Conservation (phyloP, 1,140 invertebrate species). For the Lepidostoma basale region DNA sequence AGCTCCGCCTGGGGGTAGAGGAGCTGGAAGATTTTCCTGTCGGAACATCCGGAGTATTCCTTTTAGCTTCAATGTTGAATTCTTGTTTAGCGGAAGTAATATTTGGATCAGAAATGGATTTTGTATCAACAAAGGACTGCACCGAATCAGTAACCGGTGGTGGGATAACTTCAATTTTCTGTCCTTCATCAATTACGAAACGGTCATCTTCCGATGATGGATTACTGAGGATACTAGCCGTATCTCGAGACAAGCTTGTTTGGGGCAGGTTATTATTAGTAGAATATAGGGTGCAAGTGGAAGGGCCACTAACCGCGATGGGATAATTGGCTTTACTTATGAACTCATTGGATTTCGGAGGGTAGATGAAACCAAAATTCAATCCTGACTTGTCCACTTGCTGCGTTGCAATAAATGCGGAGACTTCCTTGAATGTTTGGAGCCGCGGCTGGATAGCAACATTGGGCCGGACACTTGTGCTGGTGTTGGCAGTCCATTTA, state of each 20-base stretch:
- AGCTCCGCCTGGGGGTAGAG: constrained; percentile 34
- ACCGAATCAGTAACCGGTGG: not conserved
- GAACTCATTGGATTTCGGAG: not conserved
- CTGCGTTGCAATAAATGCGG: too few relatives aligned
- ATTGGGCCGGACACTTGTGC: too few relatives aligned
- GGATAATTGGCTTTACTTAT: not conserved
- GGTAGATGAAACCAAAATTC: not conserved
- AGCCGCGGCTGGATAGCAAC: too few relatives aligned
- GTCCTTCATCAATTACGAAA: constrained; percentile 29
- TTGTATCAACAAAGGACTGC: not conserved
- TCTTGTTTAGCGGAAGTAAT: not conserved
- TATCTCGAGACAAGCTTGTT: not conserved
- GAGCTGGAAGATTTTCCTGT: constrained; percentile 24
- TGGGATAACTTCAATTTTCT: not conserved
- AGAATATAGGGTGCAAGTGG: not conserved
- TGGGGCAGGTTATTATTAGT: not conserved
- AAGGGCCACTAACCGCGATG: not conserved
- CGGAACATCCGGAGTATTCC: constrained; percentile 36
- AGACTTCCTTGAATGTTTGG: too few relatives aligned
- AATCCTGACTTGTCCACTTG: too few relatives aligned
- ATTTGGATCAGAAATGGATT: not conserved
- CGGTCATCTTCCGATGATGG: constrained; percentile 21
- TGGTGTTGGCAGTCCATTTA: too few relatives aligned
- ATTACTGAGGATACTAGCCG: constrained; percentile 13
- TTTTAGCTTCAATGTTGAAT: constrained; percentile 11